These are phyloP conservation scores for Acinonyx jubatus DNA, from an alignment of 2,113 vertebrate species.

Conservation along the genomic window DNA sequence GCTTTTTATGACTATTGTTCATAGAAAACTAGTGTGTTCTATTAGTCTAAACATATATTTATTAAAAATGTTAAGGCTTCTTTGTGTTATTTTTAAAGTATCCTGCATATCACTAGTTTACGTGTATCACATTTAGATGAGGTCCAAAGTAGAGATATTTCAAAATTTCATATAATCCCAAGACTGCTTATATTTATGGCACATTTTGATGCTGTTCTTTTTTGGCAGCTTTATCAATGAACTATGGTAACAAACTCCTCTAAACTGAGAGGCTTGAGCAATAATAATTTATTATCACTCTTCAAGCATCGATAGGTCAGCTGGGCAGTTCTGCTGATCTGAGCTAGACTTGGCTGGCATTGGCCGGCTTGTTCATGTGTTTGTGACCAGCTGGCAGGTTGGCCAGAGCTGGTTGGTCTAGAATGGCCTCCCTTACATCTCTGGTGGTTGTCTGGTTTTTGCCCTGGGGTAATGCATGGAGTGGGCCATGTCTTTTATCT, in stretches of 20 bases:
- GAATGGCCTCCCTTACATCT: background rate
- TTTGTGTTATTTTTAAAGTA: constrained; percentile 20
- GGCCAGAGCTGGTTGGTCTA: background rate
- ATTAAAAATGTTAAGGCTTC: background rate
- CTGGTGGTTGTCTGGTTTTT: background rate
- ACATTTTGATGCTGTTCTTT: background rate
- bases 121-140: background rate
- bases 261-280: background rate
- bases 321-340: background rate
- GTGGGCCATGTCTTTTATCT: background rate
- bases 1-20: background rate
- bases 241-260: background rate
- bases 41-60: background rate
- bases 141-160: background rate
- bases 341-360: background rate
- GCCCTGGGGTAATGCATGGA: background rate
- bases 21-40: background rate
- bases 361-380: background rate
- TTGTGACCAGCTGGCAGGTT: background rate
- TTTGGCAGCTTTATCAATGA: background rate
- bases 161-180: background rate
- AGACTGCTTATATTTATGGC: background rate
- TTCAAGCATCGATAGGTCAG: background rate
- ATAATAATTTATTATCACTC: background rate
- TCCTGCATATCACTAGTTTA: background rate